Percentiles rank a stretch among this genome's conserved stretches.
Evolutionary conservation across 2,888 invertebrate genomes (phyloP).

Genomic region (Darwinula stevensoni): DNA sequence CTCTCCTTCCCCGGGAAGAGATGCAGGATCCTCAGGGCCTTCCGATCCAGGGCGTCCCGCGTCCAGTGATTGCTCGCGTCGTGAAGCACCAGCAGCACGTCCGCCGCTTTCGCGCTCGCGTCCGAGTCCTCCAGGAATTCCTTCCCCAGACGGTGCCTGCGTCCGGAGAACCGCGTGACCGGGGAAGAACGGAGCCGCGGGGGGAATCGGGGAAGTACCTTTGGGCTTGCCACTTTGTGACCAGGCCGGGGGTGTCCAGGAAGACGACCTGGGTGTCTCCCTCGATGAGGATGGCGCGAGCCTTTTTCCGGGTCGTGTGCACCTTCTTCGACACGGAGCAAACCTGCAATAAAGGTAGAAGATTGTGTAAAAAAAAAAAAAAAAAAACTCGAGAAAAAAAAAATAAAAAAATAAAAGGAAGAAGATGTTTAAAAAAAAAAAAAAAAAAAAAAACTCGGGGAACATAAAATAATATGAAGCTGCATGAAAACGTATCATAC

Average conservation of each 20-base stretch:
- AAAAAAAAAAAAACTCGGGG: conserved; percentile 12
- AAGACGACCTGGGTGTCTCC: conserved; percentile 63
- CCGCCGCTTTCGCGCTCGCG: conserved; percentile 31
- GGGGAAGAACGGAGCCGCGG: too few species aligned
- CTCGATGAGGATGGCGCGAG: conserved; percentile 37
- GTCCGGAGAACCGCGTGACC: too few species aligned
- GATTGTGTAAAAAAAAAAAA: background rate
- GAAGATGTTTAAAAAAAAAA: conserved; percentile 10
- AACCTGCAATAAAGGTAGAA: conserved; percentile 24
- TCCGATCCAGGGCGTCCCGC: conserved; percentile 31
- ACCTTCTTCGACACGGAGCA: conserved; percentile 71
- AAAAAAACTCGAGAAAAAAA: background rate
- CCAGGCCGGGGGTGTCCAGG: conserved; percentile 74
- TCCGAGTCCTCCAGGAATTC: conserved; percentile 28
- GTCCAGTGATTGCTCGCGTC: conserved; percentile 42
- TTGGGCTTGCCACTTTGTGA: conserved; percentile 32
- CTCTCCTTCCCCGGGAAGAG: conserved; percentile 22
- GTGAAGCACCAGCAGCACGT: conserved; percentile 57
- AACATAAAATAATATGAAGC: too few species aligned
- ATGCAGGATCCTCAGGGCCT: conserved; percentile 35
- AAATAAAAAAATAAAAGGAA: conserved; percentile 1
- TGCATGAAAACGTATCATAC: too few species aligned
- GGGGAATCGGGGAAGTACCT: too few species aligned
- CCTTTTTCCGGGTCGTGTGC: conserved; percentile 51
- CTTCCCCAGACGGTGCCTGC: conserved; percentile 25